A percentile compares a stretch with the other conserved stretches of the same genome.
These are phyloP conservation scores for Benitochromis conjunctus DNA, from an alignment of 2,113 vertebrate genomes.

Conservation along the genomic window DNA sequence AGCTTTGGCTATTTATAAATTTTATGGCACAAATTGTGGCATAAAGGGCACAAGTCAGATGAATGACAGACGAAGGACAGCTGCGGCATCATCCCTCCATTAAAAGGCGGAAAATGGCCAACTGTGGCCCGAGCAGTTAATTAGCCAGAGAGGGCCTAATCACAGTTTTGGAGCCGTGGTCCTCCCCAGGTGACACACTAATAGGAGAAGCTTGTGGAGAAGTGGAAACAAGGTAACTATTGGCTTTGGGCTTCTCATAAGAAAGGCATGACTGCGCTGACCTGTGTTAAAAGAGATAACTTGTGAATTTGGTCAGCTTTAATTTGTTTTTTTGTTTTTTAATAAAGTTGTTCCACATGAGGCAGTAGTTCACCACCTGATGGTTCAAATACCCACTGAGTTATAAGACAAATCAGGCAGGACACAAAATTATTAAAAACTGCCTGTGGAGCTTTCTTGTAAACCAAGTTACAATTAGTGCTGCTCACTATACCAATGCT, in stretches of 20 bases:
- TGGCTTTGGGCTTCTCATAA: constrained; percentile 13
- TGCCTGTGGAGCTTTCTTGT: not conserved
- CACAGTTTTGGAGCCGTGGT: constrained; percentile 59
- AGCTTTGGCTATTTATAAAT: constrained; percentile 61
- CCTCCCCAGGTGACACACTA: constrained; percentile 58
- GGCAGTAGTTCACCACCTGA: not conserved
- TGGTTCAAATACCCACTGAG: not conserved
- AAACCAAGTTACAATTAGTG: not conserved
- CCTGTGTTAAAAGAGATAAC: not conserved
- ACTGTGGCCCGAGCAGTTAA: constrained; percentile 67
- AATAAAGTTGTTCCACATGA: not conserved
- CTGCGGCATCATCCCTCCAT: constrained; percentile 58
- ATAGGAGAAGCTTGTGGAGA: constrained; percentile 49
- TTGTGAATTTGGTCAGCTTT: not conserved
- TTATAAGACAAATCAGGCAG: not conserved
- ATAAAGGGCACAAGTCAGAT: constrained; percentile 66
- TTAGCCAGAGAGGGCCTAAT: constrained; percentile 71
- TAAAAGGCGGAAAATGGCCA: constrained; percentile 70
- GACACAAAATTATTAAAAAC: not conserved
- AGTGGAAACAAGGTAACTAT: constrained; percentile 11
- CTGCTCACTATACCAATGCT: not conserved
- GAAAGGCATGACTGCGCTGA: not conserved
- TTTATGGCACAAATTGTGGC: constrained; percentile 60
- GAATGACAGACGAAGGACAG: constrained; percentile 72
- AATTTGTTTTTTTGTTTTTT: not conserved